Evolutionary conservation across 2,797 vertebrate genomes (phyloP).

Genomic region (Liparis tanakae): DNA sequence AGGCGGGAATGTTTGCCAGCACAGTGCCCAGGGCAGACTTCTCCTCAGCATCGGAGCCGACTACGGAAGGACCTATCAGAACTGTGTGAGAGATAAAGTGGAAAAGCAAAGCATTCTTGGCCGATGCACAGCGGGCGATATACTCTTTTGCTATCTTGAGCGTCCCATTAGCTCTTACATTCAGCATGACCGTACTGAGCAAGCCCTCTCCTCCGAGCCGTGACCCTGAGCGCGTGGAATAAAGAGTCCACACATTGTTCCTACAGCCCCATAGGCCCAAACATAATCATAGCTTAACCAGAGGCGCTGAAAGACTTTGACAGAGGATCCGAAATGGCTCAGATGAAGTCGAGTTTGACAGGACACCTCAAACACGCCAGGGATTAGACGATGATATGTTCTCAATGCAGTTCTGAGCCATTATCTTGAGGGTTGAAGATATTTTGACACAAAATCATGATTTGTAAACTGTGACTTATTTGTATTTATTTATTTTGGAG

Average conservation of each 20-base stretch:
- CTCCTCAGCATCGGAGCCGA: slow-evolving; percentile 40
- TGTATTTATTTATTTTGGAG: too few relatives aligned
- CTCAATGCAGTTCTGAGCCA: neutral
- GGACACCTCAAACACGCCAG: slow-evolving; percentile 1
- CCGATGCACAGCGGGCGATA: slow-evolving; percentile 32
- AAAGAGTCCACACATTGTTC: slow-evolving; percentile 52
- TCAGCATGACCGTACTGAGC: slow-evolving; percentile 47
- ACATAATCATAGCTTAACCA: slow-evolving; percentile 41
- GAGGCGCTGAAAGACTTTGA: slow-evolving; percentile 8
- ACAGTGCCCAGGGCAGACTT: slow-evolving; percentile 49
- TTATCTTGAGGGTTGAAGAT: neutral
- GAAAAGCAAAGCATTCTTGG: slow-evolving; percentile 40
- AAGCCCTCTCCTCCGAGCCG: slow-evolving; percentile 27
- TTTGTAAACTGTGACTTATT: too few relatives aligned
- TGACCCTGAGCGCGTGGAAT: slow-evolving; percentile 49
- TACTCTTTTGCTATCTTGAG: slow-evolving; percentile 43
- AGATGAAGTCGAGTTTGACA: slow-evolving; percentile 15
- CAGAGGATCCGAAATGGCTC: slow-evolving; percentile 2
- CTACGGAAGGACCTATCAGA: slow-evolving; percentile 63
- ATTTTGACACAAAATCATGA: slow-evolving; percentile 12
- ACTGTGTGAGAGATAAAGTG: slow-evolving; percentile 37
- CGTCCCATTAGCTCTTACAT: slow-evolving; percentile 53
- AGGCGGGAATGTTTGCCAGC: slow-evolving; percentile 55
- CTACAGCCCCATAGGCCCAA: slow-evolving; percentile 32
- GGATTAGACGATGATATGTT: neutral